Evolutionary conservation across 53 echinoderm and acorn worm species (phyloP).

Genomic region (Apostichopus leukothele): DNA sequence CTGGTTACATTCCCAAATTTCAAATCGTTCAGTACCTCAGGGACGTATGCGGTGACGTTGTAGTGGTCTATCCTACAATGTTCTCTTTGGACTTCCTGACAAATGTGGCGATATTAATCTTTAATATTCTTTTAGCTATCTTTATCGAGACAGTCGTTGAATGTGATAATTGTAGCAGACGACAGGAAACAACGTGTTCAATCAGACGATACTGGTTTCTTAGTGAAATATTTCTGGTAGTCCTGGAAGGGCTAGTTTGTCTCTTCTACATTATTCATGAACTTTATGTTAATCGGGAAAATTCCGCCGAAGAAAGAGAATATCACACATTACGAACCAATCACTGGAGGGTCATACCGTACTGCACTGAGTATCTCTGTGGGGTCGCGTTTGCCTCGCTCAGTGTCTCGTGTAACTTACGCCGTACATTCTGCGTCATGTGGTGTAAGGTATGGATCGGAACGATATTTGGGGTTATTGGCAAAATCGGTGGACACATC

Average conservation of each 20-base stretch:
- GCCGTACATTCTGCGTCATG: slow-evolving; percentile 22
- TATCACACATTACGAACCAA: neutral
- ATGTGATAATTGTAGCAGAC: slow-evolving; percentile 10
- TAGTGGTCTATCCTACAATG: slow-evolving; percentile 5
- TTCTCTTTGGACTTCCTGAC: slow-evolving; percentile 6
- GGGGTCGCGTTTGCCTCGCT: slow-evolving; percentile 16
- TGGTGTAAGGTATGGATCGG: slow-evolving; percentile 36
- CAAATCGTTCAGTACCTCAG: neutral
- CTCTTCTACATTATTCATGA: slow-evolving; percentile 18
- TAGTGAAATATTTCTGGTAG: slow-evolving; percentile 24
- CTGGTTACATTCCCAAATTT: neutral
- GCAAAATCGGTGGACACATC: slow-evolving; percentile 9
- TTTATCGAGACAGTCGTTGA: slow-evolving; percentile 20
- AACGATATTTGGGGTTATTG: slow-evolving; percentile 12
- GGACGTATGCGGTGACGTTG: slow-evolving; percentile 25
- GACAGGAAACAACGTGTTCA: neutral
- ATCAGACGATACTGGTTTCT: slow-evolving; percentile 33
- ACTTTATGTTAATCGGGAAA: slow-evolving; percentile 22
- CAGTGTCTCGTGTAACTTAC: slow-evolving; percentile 21
- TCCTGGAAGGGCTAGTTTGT: neutral
- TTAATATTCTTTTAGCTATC: slow-evolving; percentile 30
- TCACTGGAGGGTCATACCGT: neutral
- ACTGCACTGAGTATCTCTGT: slow-evolving; percentile 3
- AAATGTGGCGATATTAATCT: neutral
- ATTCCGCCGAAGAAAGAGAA: neutral